Evolutionary conservation across 2,797 vertebrate species (phyloP), one percentile per base, ranked within the genome.

Genomic region (Zenarchopterus dispar): DNA sequence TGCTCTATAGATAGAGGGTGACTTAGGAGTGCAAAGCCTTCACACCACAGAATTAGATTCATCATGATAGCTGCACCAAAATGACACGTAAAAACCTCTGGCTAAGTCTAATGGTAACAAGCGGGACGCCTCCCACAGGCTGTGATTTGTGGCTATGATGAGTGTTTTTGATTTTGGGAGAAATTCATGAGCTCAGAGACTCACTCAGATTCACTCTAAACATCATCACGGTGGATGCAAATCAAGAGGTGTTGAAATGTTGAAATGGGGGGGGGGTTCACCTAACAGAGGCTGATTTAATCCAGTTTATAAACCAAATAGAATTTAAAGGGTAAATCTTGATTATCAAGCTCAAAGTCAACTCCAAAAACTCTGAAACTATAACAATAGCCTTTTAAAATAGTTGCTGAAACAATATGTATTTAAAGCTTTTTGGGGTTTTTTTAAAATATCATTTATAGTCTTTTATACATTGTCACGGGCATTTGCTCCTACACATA

Each of bases 11-110:
- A 84, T 85, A 87, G 85, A 71, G 55, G 36, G 45, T 76, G 82
- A 75, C 82, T 76, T 43, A 6, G 78, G 75, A 72, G 84, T 87
- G 90, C 42, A 68, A 89, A 85, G 75, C 54, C 59, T 71, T 89
- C 81, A 46, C 84, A 84, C 84, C 64, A 55, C 71, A 36, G 77
- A 89, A 89, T 89, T 84, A 90, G 85, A 89, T 84, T 75, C 62
- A 82, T 68, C 81, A 72, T 47, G 51, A 75, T 69, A 62, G 67
- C 63, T 70, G 67, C 73, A 69, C 63, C 68, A 53, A 62, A 50
- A 18, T 41, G 1, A 57, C 1, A 59, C 4, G 11, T 41, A 44
- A 70, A 73, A 81, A 57, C 39, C 52, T 67, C 73, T 66, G 2
- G 45, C 45, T 56, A 57, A 77, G 81, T 82, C 65, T 53, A 62